Conservation (phyloP, 1,140 invertebrate species). For the Bombyx mori region ASM3026992v2 NC_085126.1:8361001-8361500, state of each 20-base stretch:
- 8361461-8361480: no score
- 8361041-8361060: constrained; percentile 10
- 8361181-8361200: constrained; percentile 1
- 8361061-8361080: constrained; percentile 8
- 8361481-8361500: no score
- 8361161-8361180: constrained; percentile 2
- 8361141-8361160: neutral
- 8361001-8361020: constrained; percentile 16
- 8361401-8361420: neutral
- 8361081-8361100: constrained; percentile 7
- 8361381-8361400: neutral
- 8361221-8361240: no score
- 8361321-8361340: constrained; percentile 1
- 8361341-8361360: constrained; percentile 1
- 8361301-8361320: constrained; percentile 1
- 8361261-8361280: neutral
- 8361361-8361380: neutral
- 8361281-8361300: neutral
- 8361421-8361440: neutral
- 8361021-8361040: constrained; percentile 9
- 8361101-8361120: constrained; percentile 8
- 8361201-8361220: neutral
- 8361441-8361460: no score
- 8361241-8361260: constrained; percentile 2
- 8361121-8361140: constrained; percentile 11